Base-by-base conservation (phyloP, 2,113 vertebrate species). In the Cyanistes caeruleus region DNA sequence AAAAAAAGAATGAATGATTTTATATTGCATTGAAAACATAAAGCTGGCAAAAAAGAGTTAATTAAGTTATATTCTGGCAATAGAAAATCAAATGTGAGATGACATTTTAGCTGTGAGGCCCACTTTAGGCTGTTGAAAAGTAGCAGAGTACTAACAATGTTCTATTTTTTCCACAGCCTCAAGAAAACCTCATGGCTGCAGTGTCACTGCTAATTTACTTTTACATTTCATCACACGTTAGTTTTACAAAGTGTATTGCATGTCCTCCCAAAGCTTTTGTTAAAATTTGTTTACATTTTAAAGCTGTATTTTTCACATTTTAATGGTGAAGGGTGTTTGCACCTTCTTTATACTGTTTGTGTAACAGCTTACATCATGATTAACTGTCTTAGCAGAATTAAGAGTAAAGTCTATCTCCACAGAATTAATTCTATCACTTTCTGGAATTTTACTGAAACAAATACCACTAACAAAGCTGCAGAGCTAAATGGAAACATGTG, bases 91-190 rank as follows among this genome's bases (percentile, higher is more conserved):
- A 92, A 97, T 88, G n/a, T 80, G 94, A 90, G 79, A 55, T 95
- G 95, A 86, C 96, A 87, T 93, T 95, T 95, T 93, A 84, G 90
- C 95, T 96, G 59, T 90, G 83, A 95, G 93, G 92, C 76, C 92
- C 55, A 80, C 90, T 97, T 60, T 17, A 91, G 96, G 94, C 93
- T 93, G 75, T 37, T 92, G 95, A 92, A 96, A 96, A 96, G 73
- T 96, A 95, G 88, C 51, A 48, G 73, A 93, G 75, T 92, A 88
- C 88, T 92, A 97, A 92, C 94, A 65, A n/a, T 41, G 59, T 96
- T 94, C 94, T 97, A 67, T 98, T 97, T 97, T 90, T 85, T 95
- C 91, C 86, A 90, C 72, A 95, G 95, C 95, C 81, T 68, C 75
- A 62, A 95, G 92, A 89, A 73, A 78, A 95, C 86, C 60, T 97